Conservation (phyloP, 2,113 vertebrate species). For the Podocnemis expansa region DNA sequence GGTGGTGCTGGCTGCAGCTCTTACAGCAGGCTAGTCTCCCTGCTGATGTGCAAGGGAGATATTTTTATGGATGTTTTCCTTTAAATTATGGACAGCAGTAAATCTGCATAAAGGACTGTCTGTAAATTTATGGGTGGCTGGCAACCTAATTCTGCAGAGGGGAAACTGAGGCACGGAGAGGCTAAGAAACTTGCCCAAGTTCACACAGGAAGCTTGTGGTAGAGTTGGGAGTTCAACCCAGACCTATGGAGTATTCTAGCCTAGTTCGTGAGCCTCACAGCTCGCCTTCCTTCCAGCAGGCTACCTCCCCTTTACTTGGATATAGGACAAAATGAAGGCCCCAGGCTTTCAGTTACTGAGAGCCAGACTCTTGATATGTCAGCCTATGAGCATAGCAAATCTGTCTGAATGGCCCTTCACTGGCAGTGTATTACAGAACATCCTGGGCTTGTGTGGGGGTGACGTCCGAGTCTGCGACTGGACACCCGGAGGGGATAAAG, state of each 20-base stretch:
- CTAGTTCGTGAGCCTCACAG: accelerated
- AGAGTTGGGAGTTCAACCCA: not conserved
- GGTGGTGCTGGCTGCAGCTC: too few relatives aligned
- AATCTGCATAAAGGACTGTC: too few relatives aligned
- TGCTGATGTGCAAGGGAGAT: too few relatives aligned
- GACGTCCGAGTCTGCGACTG: not conserved
- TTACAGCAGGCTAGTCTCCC: too few relatives aligned
- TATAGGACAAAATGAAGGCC: not conserved
- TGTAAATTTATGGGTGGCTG: too few relatives aligned
- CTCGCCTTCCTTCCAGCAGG: not conserved
- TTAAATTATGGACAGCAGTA: too few relatives aligned
- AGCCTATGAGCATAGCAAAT: not conserved
- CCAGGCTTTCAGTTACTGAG: not conserved
- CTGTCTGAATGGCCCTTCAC: not conserved
- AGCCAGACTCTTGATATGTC: not conserved
- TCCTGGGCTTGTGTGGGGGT: not conserved
- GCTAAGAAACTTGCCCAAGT: not conserved
- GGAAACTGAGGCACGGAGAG: not conserved
- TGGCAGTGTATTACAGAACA: not conserved
- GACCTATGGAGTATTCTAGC: not conserved
- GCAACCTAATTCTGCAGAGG: too few relatives aligned
- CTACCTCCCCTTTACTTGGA: not conserved
- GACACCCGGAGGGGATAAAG: not conserved
- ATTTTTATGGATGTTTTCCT: too few relatives aligned
- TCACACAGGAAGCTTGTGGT: not conserved